Evolutionary conservation across 2,113 vertebrate genomes (phyloP).

Genomic region (Psophia crepitans): DNA sequence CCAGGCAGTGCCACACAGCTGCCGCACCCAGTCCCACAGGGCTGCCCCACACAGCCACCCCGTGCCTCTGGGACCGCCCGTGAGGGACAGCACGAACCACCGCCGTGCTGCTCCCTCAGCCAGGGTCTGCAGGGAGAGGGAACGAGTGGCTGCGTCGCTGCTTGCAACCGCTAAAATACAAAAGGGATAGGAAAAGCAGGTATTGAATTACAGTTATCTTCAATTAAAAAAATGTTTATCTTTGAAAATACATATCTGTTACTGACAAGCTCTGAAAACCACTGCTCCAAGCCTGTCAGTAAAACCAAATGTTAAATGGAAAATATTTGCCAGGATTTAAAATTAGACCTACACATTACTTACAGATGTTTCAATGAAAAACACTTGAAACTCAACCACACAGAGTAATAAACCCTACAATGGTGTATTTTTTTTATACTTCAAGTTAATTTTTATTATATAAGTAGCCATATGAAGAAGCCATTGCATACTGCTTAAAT

Average conservation of each 20-base stretch:
- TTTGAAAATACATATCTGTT: conserved; percentile 72
- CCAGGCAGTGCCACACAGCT: neutral
- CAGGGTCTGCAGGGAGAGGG: neutral
- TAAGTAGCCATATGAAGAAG: conserved; percentile 87
- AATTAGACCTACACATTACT: conserved; percentile 86
- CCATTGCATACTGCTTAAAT: conserved; percentile 88
- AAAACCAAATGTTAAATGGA: conserved; percentile 81
- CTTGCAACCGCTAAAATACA: neutral
- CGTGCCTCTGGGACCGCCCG: rapidly evolving
- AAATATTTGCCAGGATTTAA: conserved; percentile 85
- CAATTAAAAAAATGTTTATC: conserved; percentile 49
- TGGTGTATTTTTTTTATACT: conserved; percentile 82
- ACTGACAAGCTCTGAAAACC: conserved; percentile 68
- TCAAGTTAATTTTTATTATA: conserved; percentile 89
- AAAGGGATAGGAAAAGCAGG: conserved; percentile 7
- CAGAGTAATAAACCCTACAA: conserved; percentile 89
- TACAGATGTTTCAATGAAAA: conserved; percentile 92
- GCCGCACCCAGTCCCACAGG: neutral
- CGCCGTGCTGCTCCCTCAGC: neutral
- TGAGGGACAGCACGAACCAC: rapidly evolving
- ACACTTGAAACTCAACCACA: conserved; percentile 86
- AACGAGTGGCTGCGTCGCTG: neutral
- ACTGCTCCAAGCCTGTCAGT: conserved; percentile 72
- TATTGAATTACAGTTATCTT: conserved; percentile 68
- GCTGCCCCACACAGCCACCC: neutral